phyloP scores from a whole-genome alignment of 2,797 vertebrate species.

The Tenualosa ilisha region DNA sequence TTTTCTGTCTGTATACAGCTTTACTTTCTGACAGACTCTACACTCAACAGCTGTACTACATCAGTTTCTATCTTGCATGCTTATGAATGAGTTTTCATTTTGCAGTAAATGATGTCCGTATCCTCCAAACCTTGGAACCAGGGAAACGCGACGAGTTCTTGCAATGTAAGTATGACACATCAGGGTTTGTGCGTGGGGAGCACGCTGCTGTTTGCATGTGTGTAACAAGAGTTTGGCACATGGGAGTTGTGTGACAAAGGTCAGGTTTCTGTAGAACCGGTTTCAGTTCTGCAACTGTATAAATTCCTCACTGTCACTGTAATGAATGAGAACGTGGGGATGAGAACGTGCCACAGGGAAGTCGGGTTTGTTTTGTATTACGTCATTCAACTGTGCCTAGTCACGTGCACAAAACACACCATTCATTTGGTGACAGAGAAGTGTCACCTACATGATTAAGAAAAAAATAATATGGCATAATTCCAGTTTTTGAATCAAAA shows the following conservation, averaged over 20 bases:
- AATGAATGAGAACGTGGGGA: neutral
- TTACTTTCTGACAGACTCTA: neutral
- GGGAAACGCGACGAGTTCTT: conserved; percentile 73
- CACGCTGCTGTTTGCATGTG: neutral
- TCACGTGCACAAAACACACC: neutral
- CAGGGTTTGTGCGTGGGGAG: neutral
- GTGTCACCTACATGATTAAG: no score
- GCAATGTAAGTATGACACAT: conserved; percentile 67
- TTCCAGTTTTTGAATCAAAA: neutral
- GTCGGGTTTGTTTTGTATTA: neutral
- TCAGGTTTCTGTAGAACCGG: conserved; percentile 15
- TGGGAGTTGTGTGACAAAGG: neutral
- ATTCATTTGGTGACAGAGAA: neutral
- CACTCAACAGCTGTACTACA: neutral
- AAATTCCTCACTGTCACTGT: neutral
- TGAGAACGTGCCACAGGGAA: neutral
- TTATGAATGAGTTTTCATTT: conserved; percentile 15
- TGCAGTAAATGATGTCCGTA: conserved; percentile 75
- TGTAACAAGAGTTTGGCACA: neutral
- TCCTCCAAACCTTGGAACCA: conserved; percentile 67
- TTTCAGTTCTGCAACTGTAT: neutral
- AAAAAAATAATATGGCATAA: neutral
- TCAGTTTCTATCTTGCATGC: neutral
- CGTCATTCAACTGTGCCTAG: neutral
- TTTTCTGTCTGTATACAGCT: no score